A percentile compares a stretch with the other conserved stretches of the same genome.
phyloP scores from a whole-genome alignment of 1,140 invertebrate species.

The Kradibia gibbosae region DNA sequence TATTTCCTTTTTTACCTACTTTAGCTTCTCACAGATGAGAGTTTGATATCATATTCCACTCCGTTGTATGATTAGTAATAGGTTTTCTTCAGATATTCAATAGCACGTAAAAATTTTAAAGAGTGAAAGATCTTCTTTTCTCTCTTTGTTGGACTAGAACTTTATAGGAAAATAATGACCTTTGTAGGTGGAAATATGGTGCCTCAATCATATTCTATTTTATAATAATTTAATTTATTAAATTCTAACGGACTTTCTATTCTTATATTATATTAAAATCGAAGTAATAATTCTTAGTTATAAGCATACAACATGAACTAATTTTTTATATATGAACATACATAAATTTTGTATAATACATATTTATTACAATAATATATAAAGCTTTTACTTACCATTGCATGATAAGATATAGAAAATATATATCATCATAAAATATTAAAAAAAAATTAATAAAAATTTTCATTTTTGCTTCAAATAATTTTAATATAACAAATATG shows the following conservation, averaged over 20 bases:
- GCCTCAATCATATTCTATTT: not conserved
- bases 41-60: constrained; percentile 58
- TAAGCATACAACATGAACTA: too few species aligned
- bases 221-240: not conserved
- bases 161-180: not conserved
- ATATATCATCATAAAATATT: too few species aligned
- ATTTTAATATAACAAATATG: too few species aligned
- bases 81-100: constrained; percentile 51
- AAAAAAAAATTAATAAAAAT: too few species aligned
- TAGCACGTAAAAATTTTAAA: not conserved
- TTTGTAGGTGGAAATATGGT: not conserved
- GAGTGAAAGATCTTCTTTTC: not conserved
- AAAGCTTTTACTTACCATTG: too few species aligned
- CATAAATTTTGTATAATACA: too few species aligned
- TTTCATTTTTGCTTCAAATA: too few species aligned
- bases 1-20: not conserved
- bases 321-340: too few species aligned
- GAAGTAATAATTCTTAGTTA: too few species aligned
- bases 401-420: too few species aligned
- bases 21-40: not conserved
- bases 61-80: constrained; percentile 56
- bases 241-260: not conserved
- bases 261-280: too few species aligned
- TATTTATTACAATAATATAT: too few species aligned
- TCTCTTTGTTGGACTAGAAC: not conserved